Evolutionary conservation across 2,888 invertebrate species (phyloP).

Genomic region (Agrochola lota): DNA sequence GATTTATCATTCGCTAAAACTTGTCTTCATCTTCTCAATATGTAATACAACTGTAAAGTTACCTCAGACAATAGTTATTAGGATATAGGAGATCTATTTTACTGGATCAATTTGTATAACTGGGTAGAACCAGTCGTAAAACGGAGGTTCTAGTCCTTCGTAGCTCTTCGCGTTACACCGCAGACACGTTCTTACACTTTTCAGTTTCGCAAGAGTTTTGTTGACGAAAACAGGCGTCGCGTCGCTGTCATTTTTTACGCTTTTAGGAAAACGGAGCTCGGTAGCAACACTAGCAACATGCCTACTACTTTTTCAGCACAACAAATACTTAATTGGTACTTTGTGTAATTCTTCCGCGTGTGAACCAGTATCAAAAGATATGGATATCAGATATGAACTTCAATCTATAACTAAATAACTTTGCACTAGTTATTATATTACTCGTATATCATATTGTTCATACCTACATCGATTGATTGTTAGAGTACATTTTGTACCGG

Average conservation of each 20-base stretch:
- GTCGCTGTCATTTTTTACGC: slow-evolving; percentile 7
- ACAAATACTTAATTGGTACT: background rate
- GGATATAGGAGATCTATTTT: background rate
- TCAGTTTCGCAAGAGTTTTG: slow-evolving; percentile 29
- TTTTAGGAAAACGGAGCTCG: background rate
- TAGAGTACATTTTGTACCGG: background rate
- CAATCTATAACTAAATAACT: slow-evolving; percentile 12
- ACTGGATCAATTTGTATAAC: slow-evolving; percentile 24
- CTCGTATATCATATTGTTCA: background rate
- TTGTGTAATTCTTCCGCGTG: slow-evolving; percentile 10
- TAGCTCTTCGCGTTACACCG: background rate
- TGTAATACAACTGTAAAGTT: slow-evolving; percentile 34
- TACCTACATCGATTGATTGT: slow-evolving; percentile 26
- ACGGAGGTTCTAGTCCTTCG: slow-evolving; percentile 14
- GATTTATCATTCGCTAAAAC: slow-evolving; percentile 71
- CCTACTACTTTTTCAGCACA: background rate
- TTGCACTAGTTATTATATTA: slow-evolving; percentile 8
- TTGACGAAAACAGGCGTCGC: slow-evolving; percentile 4
- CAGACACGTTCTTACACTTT: slow-evolving; percentile 37
- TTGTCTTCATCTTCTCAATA: slow-evolving; percentile 46
- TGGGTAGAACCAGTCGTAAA: background rate
- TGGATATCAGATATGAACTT: slow-evolving; percentile 30
- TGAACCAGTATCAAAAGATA: slow-evolving; percentile 28
- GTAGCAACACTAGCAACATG: background rate
- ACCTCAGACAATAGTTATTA: slow-evolving; percentile 1